phyloP scores from a whole-genome alignment of 2,888 invertebrate species.

The Lochmaea crataegi region DNA sequence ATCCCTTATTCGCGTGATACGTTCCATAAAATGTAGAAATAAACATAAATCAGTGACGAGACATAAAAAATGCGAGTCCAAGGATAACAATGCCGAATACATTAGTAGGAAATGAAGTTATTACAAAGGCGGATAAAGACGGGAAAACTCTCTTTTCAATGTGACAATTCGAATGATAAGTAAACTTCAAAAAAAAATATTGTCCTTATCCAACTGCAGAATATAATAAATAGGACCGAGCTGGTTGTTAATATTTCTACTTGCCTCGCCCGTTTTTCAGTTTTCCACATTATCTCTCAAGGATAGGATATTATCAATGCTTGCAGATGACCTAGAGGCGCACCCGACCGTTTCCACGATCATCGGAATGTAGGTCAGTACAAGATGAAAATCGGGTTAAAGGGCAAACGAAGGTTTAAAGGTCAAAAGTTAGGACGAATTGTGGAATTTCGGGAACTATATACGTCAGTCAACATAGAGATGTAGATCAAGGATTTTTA shows the following conservation, averaged over 20 bases:
- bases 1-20: background rate
- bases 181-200: too few species aligned
- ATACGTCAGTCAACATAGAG: background rate
- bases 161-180: too few species aligned
- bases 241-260: background rate
- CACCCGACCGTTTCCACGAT: background rate
- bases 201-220: too few species aligned
- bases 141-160: too few species aligned
- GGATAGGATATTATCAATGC: background rate
- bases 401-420: constrained; percentile 11
- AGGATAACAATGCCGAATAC: background rate
- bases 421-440: constrained; percentile 13
- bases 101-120: background rate
- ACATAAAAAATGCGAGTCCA: background rate
- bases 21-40: background rate
- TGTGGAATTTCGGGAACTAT: background rate
- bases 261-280: background rate
- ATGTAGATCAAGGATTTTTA: background rate
- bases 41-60: background rate
- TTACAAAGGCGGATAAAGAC: too few species aligned
- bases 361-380: constrained; percentile 25
- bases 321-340: background rate
- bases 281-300: background rate
- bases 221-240: background rate
- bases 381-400: constrained; percentile 20